Percentiles rank a stretch among this genome's conserved stretches.
These are phyloP conservation scores for Oscheius sp. DNA, from an alignment of 2,888 invertebrate genomes.

Conservation along the genomic window DNA sequence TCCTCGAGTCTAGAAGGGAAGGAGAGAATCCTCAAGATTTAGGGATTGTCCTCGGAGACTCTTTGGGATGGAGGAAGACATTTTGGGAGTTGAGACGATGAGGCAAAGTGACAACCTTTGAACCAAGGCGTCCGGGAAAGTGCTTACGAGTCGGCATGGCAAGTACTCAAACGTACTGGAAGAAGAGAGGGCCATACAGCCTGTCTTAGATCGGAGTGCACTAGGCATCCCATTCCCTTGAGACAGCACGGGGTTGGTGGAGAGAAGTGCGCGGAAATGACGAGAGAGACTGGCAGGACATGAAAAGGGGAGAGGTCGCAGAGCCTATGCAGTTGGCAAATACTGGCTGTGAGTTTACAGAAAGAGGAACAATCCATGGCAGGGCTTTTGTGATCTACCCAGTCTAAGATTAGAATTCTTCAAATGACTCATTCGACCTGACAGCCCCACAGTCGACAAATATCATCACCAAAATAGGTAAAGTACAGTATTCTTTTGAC, in stretches of 20 bases:
- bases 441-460: too few species aligned
- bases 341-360: constrained; percentile 25
- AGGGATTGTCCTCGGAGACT: too few species aligned
- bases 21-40: too few species aligned
- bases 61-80: not conserved
- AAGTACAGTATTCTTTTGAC: too few species aligned
- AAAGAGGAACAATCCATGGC: constrained; percentile 6
- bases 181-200: constrained; percentile 12
- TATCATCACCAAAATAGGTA: too few species aligned
- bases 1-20: too few species aligned
- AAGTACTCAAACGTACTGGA: constrained; percentile 11
- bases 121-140: not conserved
- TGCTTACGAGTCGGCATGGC: not conserved
- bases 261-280: constrained; percentile 9
- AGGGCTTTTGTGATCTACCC: too few species aligned
- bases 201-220: constrained; percentile 1
- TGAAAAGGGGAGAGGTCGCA: constrained; percentile 13
- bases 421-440: too few species aligned
- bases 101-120: not conserved
- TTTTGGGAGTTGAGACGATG: not conserved
- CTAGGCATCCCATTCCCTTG: not conserved
- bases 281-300: constrained; percentile 5
- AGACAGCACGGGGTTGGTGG: constrained; percentile 6
- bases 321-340: constrained; percentile 23
- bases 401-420: too few species aligned